These are phyloP conservation scores for Tenthredo notha DNA, from an alignment of 2,888 invertebrate species.

Conservation along the genomic window DNA sequence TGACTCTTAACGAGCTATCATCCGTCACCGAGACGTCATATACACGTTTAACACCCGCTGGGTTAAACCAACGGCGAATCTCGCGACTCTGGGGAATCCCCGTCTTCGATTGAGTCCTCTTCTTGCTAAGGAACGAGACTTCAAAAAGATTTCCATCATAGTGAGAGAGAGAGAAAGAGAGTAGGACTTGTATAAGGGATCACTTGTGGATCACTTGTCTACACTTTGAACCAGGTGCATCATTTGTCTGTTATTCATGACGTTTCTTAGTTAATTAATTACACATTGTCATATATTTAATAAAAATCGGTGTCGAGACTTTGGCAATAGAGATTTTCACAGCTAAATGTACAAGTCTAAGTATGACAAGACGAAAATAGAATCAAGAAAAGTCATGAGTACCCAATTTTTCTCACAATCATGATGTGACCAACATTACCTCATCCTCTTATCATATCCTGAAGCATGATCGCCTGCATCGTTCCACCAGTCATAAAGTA, in stretches of 20 bases:
- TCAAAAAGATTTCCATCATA: constrained; percentile 10
- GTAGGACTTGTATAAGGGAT: not conserved
- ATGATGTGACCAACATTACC: not conserved
- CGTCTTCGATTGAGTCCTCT: constrained; percentile 44
- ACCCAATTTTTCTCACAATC: not conserved
- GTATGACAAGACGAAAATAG: not conserved
- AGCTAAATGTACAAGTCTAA: not conserved
- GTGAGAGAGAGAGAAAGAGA: not conserved
- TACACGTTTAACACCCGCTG: constrained; percentile 46
- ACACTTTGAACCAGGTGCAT: not conserved
- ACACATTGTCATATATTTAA: not conserved
- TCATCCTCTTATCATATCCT: not conserved
- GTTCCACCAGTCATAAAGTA: not conserved
- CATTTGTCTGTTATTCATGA: not conserved
- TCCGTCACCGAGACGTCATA: constrained; percentile 33
- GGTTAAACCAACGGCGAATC: constrained; percentile 22
- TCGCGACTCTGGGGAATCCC: constrained; percentile 47
- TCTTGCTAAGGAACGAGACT: not conserved
- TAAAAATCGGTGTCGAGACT: not conserved
- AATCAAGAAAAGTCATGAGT: not conserved
- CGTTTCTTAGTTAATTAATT: not conserved
- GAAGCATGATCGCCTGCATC: not conserved
- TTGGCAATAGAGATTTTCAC: not conserved
- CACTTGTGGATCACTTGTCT: not conserved
- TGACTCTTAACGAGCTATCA: constrained; percentile 5